Conservation (phyloP, 2,888 invertebrate genomes). For the Leptinotarsa juncta region DNA sequence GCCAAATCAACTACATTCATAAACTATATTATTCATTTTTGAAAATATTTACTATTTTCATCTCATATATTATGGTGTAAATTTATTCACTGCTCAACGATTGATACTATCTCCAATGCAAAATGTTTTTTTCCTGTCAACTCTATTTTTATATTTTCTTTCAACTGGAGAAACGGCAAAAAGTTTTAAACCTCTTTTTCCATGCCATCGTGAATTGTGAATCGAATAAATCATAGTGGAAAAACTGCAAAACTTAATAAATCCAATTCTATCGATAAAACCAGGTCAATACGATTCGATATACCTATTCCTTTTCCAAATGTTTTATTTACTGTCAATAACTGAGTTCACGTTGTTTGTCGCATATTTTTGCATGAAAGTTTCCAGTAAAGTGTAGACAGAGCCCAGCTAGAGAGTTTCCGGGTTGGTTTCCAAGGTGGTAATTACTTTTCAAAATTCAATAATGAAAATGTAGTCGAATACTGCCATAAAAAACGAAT, state of each 20-base stretch:
- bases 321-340: conserved; percentile 39
- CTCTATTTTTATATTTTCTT: no score
- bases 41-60: no score
- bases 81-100: no score
- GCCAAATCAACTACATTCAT: no score
- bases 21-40: no score
- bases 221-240: not conserved
- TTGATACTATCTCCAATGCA: no score
- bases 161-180: no score
- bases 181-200: not conserved
- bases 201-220: not conserved
- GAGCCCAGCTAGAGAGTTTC: conserved; percentile 49
- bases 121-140: no score
- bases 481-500: no score
- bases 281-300: conserved; percentile 29
- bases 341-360: conserved; percentile 38
- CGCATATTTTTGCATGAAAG: conserved; percentile 40
- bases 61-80: no score
- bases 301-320: conserved; percentile 27
- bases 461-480: no score
- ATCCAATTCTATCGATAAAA: conserved; percentile 30
- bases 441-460: no score
- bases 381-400: conserved; percentile 39
- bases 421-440: conserved; percentile 38
- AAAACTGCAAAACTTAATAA: conserved; percentile 21